Evolutionary conservation across 2,888 invertebrate species (phyloP).

Genomic region (Cetonia aurata): DNA sequence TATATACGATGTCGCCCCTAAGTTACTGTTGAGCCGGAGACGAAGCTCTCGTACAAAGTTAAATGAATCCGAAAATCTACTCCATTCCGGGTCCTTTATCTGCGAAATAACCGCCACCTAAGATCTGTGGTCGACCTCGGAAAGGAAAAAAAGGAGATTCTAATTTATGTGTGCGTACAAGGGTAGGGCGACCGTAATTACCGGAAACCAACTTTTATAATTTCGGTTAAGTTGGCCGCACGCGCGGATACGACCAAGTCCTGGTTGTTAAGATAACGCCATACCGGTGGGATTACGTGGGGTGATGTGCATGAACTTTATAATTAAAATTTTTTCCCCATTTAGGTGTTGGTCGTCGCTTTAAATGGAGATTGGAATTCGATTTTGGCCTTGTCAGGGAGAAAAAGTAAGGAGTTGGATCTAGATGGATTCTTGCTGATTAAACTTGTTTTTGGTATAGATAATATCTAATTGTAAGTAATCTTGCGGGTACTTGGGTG

Average conservation of each 20-base stretch:
- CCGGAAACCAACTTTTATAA: constrained; percentile 18
- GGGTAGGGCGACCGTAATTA: constrained; percentile 10
- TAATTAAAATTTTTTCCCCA: constrained; percentile 3
- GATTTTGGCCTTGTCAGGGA: no score
- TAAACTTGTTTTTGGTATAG: no score
- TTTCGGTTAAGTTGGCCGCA: constrained; percentile 19
- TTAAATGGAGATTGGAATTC: no score
- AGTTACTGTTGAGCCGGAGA: background rate
- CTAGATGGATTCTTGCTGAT: no score
- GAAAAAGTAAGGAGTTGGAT: no score
- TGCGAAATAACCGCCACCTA: background rate
- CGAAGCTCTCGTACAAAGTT: constrained; percentile 1
- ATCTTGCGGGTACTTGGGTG: no score
- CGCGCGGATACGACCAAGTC: background rate
- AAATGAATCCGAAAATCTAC: constrained; percentile 28
- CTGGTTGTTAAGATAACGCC: constrained; percentile 26
- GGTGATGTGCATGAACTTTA: background rate
- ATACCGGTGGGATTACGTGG: background rate
- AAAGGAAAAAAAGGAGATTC: background rate
- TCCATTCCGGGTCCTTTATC: background rate
- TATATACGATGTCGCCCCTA: background rate
- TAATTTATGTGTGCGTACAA: constrained; percentile 30
- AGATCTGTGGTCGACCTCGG: background rate
- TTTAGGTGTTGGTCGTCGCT: no score
- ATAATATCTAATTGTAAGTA: no score